Evolutionary conservation across 2,113 vertebrate genomes (phyloP).

Genomic region (Neolamprologus ventralis): DNA sequence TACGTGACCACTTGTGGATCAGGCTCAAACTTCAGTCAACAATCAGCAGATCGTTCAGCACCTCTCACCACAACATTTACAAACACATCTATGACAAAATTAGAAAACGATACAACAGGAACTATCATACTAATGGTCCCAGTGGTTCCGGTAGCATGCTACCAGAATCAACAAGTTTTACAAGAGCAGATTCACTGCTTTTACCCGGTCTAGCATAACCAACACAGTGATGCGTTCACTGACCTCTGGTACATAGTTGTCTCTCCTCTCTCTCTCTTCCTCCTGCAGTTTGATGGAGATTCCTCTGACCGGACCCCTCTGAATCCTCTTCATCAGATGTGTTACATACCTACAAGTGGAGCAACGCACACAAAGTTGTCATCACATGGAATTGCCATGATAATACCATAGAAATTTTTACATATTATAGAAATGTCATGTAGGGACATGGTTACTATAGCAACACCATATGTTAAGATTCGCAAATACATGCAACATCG

Average conservation of each 20-base stretch:
- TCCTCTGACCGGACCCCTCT: constrained; percentile 89
- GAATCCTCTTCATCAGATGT: constrained; percentile 96
- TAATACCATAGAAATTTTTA: neutral
- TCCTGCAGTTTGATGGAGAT: constrained; percentile 99
- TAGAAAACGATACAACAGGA: neutral
- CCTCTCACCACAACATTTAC: neutral
- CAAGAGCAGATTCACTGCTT: neutral
- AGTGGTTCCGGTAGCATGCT: neutral
- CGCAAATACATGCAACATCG: neutral
- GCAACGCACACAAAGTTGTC: neutral
- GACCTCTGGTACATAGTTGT: constrained; percentile 96
- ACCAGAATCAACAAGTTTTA: neutral
- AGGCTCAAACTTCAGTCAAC: neutral
- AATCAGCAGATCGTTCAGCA: neutral
- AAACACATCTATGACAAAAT: neutral
- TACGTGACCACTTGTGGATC: neutral
- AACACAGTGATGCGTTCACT: constrained; percentile 20
- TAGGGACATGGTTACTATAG: neutral
- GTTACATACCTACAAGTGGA: constrained; percentile 82
- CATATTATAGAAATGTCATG: neutral
- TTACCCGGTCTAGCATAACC: neutral
- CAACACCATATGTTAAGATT: neutral
- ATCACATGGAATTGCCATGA: neutral
- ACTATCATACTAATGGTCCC: neutral
- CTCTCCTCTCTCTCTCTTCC: constrained; percentile 91